Evolutionary conservation across 2,797 vertebrate species (phyloP).

Genomic region (Chromobotia macracanthus): DNA sequence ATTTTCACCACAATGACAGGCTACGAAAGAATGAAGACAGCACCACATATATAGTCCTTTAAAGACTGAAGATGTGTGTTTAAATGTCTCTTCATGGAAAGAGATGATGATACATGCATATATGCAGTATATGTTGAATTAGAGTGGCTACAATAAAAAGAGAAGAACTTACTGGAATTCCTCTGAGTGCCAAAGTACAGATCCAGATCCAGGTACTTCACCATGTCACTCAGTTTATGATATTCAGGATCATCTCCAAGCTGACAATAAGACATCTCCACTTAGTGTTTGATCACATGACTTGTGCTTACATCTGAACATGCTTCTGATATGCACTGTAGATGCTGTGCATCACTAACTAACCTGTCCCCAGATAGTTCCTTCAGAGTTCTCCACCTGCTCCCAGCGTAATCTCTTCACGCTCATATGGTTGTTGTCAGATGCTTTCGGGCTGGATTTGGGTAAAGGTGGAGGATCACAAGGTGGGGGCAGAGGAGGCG

Average conservation of each 20-base stretch:
- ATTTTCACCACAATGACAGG: conserved; percentile 14
- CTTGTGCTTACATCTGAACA: not conserved
- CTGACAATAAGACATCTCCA: conserved; percentile 67
- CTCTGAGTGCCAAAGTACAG: conserved; percentile 96
- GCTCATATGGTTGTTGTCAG: conserved; percentile 93
- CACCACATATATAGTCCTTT: not conserved
- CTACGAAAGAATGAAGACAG: conserved; percentile 15
- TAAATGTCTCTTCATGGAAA: not conserved
- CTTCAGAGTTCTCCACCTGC: conserved; percentile 98
- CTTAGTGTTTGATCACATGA: conserved; percentile 1
- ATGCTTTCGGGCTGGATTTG: conserved; percentile 78
- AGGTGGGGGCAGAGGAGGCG: conserved; percentile 79
- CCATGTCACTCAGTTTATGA: conserved; percentile 97
- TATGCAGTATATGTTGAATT: not conserved
- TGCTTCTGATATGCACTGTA: not conserved
- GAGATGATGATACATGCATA: not conserved
- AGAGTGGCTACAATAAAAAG: not conserved
- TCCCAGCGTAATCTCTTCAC: conserved; percentile 98
- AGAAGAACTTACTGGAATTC: conserved; percentile 84
- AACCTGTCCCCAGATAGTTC: conserved; percentile 98
- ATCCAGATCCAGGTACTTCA: conserved; percentile 95
- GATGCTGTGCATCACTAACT: not conserved
- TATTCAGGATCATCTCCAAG: conserved; percentile 94
- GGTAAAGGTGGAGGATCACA: conserved; percentile 77
- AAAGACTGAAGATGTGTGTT: conserved; percentile 12